Base-by-base conservation (phyloP, 2,888 invertebrate genomes). In the Xylota sylvarum region DNA sequence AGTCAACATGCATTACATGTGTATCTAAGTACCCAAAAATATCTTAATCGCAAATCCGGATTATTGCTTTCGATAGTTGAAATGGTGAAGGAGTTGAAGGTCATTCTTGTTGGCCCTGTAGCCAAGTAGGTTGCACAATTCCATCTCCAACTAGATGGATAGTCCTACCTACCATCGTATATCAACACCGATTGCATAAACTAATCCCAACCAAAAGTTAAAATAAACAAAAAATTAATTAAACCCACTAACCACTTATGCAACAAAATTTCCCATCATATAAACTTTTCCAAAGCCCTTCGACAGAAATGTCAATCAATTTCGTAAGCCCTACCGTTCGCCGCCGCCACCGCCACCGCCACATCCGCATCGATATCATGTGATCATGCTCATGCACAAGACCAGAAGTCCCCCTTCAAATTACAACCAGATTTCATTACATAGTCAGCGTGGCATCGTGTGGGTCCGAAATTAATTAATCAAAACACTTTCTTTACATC, bases 391-490 rank as follows among this genome's bases (percentile, higher is more conserved):
- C 64, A n/a, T n/a, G 3, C 40, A 50, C 17, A 55, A 62, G 48
- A 48, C 48, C 48, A 48, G 48, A 48, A 48, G 48, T n/a, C 2
- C 12, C 7, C 6, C 4, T 23, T n/a, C n/a, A n/a, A n/a, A n/a
- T n/a, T n/a, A n/a, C 32, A 19, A 17, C 17, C 55, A 17, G 35
- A 10, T 40, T 40, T 17, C 6, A 9, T 55, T 69, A 58, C 74
- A 74, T 23, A 1, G 23, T 2, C 23, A 5, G 6, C 32, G 7
- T 40, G 46, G 70, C 46, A 37, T 19, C 43, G 19, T 43, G 43
- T 48, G 48, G 19, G 19, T 48, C 48, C 79, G 35, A 80, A 55
- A 50, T 67, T 73, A 80, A 80, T 80, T 80, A 80, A 73, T 80
- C 73, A 80, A 72, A 80, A 67, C 43, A 27, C 50, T 40, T 73